Percentiles rank a stretch among this genome's conserved stretches.
phyloP scores from a whole-genome alignment of 1,140 invertebrate genomes.

The Trichonephila inaurata region DNA sequence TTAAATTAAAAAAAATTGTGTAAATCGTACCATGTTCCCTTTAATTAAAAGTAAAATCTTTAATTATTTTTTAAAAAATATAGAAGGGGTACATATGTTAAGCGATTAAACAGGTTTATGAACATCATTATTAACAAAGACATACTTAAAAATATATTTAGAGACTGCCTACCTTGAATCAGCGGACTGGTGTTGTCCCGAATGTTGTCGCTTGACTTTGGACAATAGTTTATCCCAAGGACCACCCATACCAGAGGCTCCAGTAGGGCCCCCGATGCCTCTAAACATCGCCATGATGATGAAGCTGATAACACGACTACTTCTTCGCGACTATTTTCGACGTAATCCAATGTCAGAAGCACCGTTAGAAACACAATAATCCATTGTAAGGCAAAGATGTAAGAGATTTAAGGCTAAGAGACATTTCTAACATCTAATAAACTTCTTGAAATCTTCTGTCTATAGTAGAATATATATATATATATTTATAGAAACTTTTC shows the following conservation, averaged over 20 bases:
- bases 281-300: neutral
- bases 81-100: too few relatives aligned
- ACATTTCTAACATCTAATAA: neutral
- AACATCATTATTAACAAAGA: too few relatives aligned
- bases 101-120: too few relatives aligned
- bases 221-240: slow-evolving; percentile 77
- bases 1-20: too few relatives aligned
- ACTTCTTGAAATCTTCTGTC: too few relatives aligned
- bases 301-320: slow-evolving; percentile 7
- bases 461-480: too few relatives aligned
- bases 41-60: too few relatives aligned
- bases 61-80: too few relatives aligned
- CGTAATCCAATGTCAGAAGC: slow-evolving; percentile 24
- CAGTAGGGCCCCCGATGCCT: slow-evolving; percentile 34
- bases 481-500: neutral
- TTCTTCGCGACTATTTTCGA: neutral
- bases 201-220: slow-evolving; percentile 82
- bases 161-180: slow-evolving; percentile 51
- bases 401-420: neutral
- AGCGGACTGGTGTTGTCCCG: slow-evolving; percentile 36
- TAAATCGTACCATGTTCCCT: too few relatives aligned
- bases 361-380: neutral
- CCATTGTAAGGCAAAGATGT: neutral
- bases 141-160: too few relatives aligned
- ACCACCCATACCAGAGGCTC: slow-evolving; percentile 73